These are phyloP conservation scores for Opisthocomus hoazin DNA, from an alignment of 2,113 vertebrate genomes.

Conservation along the genomic window DNA sequence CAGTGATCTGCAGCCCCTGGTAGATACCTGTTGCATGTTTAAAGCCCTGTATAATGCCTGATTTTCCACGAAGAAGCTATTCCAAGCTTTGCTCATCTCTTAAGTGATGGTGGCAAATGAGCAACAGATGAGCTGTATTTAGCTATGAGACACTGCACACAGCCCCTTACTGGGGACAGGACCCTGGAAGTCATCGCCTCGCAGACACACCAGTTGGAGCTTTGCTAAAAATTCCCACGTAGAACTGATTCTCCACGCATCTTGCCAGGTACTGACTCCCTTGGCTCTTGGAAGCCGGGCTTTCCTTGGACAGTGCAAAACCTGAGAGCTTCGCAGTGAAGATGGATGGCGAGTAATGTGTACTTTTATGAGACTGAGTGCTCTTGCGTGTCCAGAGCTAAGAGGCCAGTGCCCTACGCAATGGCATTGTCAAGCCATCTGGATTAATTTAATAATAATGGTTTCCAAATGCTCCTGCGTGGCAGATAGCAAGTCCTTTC, in stretches of 20 bases:
- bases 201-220: neutral
- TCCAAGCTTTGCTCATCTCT: neutral
- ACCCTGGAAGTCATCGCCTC: neutral
- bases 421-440: neutral
- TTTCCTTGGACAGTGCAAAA: neutral
- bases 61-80: neutral
- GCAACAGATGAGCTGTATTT: rapidly evolving
- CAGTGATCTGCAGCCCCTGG: neutral
- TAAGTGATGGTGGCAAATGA: rapidly evolving
- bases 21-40: neutral
- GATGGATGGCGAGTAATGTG: neutral
- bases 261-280: neutral
- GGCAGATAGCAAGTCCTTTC: neutral
- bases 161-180: rapidly evolving
- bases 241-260: rapidly evolving
- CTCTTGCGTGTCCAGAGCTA: neutral
- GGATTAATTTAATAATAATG: neutral
- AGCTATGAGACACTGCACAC: rapidly evolving
- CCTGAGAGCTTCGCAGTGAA: neutral
- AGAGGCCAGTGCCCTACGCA: neutral
- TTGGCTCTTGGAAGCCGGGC: neutral
- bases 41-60: neutral
- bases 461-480: neutral
- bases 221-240: neutral
- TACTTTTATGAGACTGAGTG: neutral